Evolutionary conservation across 2,113 vertebrate species (phyloP).

Genomic region (Madoqua kirkii): DNA sequence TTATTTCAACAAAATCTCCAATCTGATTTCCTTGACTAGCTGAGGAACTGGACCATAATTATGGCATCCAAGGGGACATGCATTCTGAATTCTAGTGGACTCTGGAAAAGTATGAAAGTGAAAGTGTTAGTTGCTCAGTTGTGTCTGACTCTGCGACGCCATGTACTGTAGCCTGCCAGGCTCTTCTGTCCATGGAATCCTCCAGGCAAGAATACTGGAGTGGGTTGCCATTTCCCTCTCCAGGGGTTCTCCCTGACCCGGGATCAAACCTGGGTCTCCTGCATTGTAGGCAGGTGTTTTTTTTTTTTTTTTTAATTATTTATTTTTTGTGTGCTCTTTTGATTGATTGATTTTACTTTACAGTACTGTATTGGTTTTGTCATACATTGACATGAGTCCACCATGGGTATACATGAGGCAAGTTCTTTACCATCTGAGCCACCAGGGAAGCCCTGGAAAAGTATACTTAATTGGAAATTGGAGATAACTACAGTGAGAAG

Average conservation of each 20-base stretch:
- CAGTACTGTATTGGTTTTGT: too few relatives aligned
- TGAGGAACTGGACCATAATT: background rate
- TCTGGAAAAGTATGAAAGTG: background rate
- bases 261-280: background rate
- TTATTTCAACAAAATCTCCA: background rate
- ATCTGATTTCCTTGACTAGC: background rate
- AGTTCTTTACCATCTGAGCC: background rate
- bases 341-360: too few relatives aligned
- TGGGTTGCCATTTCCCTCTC: background rate
- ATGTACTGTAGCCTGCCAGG: background rate
- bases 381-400: too few relatives aligned
- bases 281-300: background rate
- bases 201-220: background rate
- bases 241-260: background rate
- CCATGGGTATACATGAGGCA: background rate
- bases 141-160: accelerated
- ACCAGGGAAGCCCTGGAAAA: background rate
- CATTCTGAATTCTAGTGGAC: background rate
- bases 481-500: background rate
- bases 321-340: too few relatives aligned
- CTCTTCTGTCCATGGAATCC: background rate
- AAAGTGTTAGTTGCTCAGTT: background rate
- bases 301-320: too few relatives aligned
- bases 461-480: background rate
- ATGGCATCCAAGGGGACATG: background rate